phyloP scores from a whole-genome alignment of 2,113 vertebrate genomes.

The Uropsilus gracilis region DNA sequence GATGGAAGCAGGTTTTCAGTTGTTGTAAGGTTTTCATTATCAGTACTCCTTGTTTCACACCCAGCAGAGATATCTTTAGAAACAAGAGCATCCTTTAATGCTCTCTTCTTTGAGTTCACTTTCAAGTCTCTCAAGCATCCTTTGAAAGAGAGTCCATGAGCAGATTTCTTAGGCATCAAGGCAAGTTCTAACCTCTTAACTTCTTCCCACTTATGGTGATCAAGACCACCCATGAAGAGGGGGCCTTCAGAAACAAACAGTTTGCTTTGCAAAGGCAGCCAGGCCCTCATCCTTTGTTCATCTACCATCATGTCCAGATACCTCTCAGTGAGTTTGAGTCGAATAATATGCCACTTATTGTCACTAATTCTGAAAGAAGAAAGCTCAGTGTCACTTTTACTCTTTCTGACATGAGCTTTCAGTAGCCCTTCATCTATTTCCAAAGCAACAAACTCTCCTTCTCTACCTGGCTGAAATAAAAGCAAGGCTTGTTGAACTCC shows the following conservation, averaged over 20 bases:
- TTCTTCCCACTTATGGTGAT: constrained; percentile 86
- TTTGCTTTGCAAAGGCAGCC: constrained; percentile 81
- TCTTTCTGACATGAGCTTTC: constrained; percentile 86
- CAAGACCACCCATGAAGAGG: constrained; percentile 91
- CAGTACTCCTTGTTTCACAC: constrained; percentile 87
- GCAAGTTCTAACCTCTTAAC: constrained; percentile 86
- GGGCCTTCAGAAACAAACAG: constrained; percentile 85
- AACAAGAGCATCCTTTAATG: constrained; percentile 89
- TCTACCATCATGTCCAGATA: constrained; percentile 91
- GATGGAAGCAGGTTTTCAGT: constrained; percentile 54
- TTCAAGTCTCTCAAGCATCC: constrained; percentile 92
- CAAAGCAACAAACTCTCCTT: constrained; percentile 90
- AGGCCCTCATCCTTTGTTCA: constrained; percentile 86
- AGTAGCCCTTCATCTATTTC: constrained; percentile 90
- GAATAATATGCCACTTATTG: constrained; percentile 90
- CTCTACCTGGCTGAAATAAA: constrained; percentile 89
- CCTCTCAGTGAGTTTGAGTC: constrained; percentile 86
- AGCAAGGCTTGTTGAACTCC: constrained; percentile 89
- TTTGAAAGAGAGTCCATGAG: constrained; percentile 92
- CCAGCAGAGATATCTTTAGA: constrained; percentile 93
- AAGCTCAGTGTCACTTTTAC: constrained; percentile 84
- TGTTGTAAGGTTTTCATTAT: constrained; percentile 51
- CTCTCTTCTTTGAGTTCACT: constrained; percentile 86
- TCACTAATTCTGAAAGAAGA: constrained; percentile 88
- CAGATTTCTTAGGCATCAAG: constrained; percentile 88